Percentiles rank a stretch among this genome's conserved stretches.
Conservation (phyloP, 1,140 invertebrate species). For the Achatina immaculata region DNA sequence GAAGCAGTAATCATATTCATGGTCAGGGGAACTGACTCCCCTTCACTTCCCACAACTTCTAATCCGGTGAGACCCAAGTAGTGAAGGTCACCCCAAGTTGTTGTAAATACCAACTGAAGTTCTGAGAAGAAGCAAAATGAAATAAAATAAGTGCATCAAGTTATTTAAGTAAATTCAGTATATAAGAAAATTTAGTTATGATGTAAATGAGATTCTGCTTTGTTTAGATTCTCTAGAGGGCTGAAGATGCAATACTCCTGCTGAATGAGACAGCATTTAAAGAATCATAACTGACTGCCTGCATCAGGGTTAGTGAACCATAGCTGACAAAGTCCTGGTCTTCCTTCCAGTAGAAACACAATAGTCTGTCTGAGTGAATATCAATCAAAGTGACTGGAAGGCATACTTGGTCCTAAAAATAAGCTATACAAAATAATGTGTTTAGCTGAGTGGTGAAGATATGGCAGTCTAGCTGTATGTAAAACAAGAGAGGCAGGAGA, state of each 20-base stretch:
- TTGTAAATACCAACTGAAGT: conserved; percentile 71
- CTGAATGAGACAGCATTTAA: no score
- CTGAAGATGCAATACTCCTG: not conserved
- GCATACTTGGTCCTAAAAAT: no score
- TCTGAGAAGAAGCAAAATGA: conserved; percentile 50
- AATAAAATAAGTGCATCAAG: not conserved
- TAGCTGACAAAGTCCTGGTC: no score
- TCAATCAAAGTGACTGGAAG: no score
- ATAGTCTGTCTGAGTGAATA: no score
- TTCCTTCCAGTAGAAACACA: no score
- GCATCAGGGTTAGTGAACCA: no score
- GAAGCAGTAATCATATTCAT: conserved; percentile 63
- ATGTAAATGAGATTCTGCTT: not conserved
- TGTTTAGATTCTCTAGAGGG: not conserved
- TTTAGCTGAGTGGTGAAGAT: no score
- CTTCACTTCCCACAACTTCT: conserved; percentile 71
- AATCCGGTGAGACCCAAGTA: conserved; percentile 73
- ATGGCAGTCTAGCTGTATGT: no score
- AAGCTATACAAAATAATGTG: no score
- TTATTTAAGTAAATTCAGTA: not conserved
- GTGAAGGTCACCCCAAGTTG: conserved; percentile 73
- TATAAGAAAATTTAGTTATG: not conserved
- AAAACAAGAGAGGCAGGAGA: no score
- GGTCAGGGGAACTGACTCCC: conserved; percentile 63
- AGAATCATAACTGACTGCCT: no score